A percentile compares a stretch with the other conserved stretches of the same genome.
Conservation (phyloP, 1,140 invertebrate genomes). For the Pararge aegeria region DNA sequence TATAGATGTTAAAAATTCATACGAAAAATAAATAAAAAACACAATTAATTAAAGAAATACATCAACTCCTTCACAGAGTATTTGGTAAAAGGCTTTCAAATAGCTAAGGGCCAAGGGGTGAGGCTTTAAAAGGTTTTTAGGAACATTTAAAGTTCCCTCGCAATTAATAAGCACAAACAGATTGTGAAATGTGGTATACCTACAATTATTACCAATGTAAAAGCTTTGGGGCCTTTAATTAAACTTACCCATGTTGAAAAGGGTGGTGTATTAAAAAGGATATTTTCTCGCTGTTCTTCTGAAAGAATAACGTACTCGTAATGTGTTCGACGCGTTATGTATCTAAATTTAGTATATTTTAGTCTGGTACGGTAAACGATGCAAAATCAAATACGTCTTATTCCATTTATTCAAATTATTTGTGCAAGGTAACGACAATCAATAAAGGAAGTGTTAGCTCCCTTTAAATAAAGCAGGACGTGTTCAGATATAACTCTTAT, state of each 20-base stretch:
- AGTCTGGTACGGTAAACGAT: no score
- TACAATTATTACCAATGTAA: conserved; percentile 60
- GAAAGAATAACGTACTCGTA: conserved; percentile 29
- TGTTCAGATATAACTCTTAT: no score
- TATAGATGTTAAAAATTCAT: no score
- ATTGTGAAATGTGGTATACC: conserved; percentile 9
- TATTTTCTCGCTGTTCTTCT: conserved; percentile 39
- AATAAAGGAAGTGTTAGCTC: no score
- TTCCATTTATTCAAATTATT: no score
- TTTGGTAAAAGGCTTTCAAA: conserved; percentile 8
- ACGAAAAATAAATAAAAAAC: no score
- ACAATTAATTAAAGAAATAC: neutral
- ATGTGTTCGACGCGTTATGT: no score
- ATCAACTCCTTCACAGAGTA: neutral
- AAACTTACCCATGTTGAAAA: conserved; percentile 46
- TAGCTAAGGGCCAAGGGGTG: neutral
- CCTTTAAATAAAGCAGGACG: no score
- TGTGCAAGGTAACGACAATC: no score
- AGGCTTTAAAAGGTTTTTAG: conserved; percentile 11
- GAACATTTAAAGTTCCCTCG: conserved; percentile 11
- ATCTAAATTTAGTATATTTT: no score
- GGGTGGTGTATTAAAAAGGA: conserved; percentile 56
- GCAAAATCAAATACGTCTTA: no score
- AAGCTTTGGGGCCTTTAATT: conserved; percentile 60
- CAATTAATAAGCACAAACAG: conserved; percentile 13